phyloP scores from a whole-genome alignment of 2,113 vertebrate genomes.

The Heloderma charlesbogerti region DNA sequence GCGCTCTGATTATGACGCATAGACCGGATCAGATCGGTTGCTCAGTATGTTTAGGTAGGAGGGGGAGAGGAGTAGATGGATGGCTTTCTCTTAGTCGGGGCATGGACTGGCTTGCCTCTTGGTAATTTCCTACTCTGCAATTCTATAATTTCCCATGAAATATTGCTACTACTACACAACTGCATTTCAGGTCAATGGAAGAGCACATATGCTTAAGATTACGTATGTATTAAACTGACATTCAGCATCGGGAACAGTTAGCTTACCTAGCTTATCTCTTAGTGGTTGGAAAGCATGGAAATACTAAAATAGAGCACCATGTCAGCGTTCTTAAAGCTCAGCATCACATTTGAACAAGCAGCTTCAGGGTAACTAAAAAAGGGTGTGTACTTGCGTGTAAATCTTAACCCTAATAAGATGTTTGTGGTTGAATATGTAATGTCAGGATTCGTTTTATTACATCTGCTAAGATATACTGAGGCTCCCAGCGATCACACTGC shows the following conservation, averaged over 20 bases:
- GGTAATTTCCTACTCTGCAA: not conserved
- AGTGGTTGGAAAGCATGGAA: not conserved
- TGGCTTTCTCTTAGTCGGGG: not conserved
- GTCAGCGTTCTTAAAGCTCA: not conserved
- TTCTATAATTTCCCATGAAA: not conserved
- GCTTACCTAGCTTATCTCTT: not conserved
- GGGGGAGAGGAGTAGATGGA: no score
- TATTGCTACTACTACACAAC: not conserved
- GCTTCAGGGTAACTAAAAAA: not conserved
- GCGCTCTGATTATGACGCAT: not conserved
- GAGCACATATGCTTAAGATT: not conserved
- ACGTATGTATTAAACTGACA: not conserved
- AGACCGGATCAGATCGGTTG: no score
- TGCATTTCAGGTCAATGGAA: not conserved
- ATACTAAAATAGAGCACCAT: not conserved
- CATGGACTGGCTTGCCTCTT: not conserved
- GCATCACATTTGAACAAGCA: not conserved
- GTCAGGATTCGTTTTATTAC: not conserved
- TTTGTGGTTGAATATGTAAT: slow-evolving; percentile 13
- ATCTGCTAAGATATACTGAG: slow-evolving; percentile 31
- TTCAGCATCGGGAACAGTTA: not conserved
- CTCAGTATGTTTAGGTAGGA: not conserved
- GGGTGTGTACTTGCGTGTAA: not conserved
- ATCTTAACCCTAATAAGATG: slow-evolving; percentile 10
- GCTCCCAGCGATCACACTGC: slow-evolving; percentile 32